Base-by-base conservation (phyloP, 2,888 invertebrate species). In the Acheta domesticus region DNA sequence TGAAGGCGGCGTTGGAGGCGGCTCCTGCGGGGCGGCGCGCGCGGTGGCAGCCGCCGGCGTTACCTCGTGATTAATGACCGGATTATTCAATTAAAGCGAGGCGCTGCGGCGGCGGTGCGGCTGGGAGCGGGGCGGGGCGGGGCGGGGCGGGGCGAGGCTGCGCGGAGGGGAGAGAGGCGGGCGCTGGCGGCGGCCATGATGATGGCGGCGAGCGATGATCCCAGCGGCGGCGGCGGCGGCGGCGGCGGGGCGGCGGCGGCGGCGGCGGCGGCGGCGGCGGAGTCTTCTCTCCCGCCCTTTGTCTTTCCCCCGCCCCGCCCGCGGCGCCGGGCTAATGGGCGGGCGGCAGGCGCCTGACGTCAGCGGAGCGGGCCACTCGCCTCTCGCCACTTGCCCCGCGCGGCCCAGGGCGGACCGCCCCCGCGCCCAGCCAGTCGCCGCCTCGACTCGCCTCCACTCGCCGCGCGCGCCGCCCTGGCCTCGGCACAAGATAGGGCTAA, bases 51-150 rank as follows among this genome's bases (percentile, higher is more conserved):
- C 77, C 49, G 21, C 48, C n/a, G 74, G 80, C 62, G 79, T 79
- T 81, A 75, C 78, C 79, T 19, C 48, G 74, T 81, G 81, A 81
- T 81, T 81, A 81, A 81, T 81, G 81, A 79, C 78, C 48, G 62
- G 81, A 81, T 81, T 81, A 81, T 81, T 81, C 81, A 81, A 81
- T 81, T 81, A 62, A 62, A 62, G 62, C 14, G 62, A 19, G 62
- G 14, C 14, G 62, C 62, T 62, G 62, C 16, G 16, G 62, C n/a
- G 21, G 49, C 49, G 49, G 11, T 49, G 19, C 49, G 14, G n/a
- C 48, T 11, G 21, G 77, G 48, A 1, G 16, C 14, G 77, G 49
- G 77, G 49, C 20, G 16, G 3, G 77, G 21, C 2, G 48, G 2
- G n/a, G 36, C 14, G 16, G 62, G 16, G 62, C 12, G 2, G 50